Evolutionary conservation across 2,797 vertebrate genomes (phyloP).

Genomic region (Sebastes jordani): DNA sequence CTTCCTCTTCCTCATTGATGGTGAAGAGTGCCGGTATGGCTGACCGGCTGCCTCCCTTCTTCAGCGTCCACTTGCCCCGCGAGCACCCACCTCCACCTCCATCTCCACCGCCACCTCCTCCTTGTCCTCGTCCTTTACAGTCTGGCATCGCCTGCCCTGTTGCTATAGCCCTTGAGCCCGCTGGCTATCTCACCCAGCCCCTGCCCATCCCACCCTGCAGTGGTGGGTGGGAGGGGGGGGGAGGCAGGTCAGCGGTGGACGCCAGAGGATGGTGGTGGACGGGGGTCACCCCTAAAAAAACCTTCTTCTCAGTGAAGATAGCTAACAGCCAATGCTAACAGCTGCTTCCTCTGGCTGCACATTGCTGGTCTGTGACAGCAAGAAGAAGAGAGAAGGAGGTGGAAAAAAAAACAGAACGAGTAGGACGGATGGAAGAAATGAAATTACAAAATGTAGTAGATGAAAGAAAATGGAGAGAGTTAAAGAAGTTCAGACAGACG

Average conservation of each 20-base stretch:
- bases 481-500: slow-evolving; percentile 8
- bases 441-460: background rate
- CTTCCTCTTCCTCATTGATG: slow-evolving; percentile 96
- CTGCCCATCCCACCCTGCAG: slow-evolving; percentile 63
- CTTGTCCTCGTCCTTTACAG: slow-evolving; percentile 52
- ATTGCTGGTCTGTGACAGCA: slow-evolving; percentile 62
- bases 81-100: slow-evolving; percentile 48
- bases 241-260: slow-evolving; percentile 9
- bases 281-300: slow-evolving; percentile 41
- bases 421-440: background rate
- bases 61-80: slow-evolving; percentile 83
- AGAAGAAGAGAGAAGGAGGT: background rate
- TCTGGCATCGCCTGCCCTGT: slow-evolving; percentile 69
- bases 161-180: slow-evolving; percentile 54
- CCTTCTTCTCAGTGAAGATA: slow-evolving; percentile 17
- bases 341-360: slow-evolving; percentile 72
- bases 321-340: slow-evolving; percentile 62
- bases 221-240: background rate
- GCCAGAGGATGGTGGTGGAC: slow-evolving; percentile 4
- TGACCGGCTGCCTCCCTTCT: slow-evolving; percentile 86
- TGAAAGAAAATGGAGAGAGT: background rate
- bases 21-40: slow-evolving; percentile 90
- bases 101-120: background rate
- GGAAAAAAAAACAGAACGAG: background rate
- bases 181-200: slow-evolving; percentile 61